Percentiles rank a stretch among this genome's conserved stretches.
Evolutionary conservation across 2,888 invertebrate genomes (phyloP).

Genomic region (Drosophila kokeensis): DNA sequence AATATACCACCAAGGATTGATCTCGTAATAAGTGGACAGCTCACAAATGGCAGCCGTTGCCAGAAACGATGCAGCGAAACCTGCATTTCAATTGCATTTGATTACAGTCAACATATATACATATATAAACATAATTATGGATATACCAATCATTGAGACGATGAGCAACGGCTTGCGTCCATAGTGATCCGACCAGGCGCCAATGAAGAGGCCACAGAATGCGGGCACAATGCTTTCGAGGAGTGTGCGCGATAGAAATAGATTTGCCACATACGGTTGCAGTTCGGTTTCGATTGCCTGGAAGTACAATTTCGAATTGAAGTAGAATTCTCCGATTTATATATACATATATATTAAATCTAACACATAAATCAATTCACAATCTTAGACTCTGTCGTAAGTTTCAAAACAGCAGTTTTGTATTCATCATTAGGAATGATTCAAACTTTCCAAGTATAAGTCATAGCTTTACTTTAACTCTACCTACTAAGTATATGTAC

Average conservation of each 20-base stretch:
- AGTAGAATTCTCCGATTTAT: not conserved
- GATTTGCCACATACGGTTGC: constrained; percentile 88
- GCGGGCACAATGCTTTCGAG: constrained; percentile 89
- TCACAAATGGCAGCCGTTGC: constrained; percentile 79
- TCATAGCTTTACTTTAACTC: not conserved
- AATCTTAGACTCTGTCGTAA: not conserved
- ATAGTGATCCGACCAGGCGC: constrained; percentile 92
- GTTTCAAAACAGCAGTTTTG: not conserved
- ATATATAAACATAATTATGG: not conserved
- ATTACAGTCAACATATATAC: not conserved
- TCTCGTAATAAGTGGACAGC: constrained; percentile 70
- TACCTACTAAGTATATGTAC: not conserved
- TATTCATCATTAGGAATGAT: not conserved
- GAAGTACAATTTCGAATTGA: not conserved
- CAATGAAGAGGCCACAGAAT: constrained; percentile 89
- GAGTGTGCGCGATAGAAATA: constrained; percentile 87
- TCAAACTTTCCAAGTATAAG: not conserved
- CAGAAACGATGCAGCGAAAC: constrained; percentile 80
- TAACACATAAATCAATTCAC: not conserved
- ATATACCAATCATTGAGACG: constrained; percentile 87
- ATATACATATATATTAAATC: too few relatives aligned
- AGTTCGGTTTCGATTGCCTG: constrained; percentile 86
- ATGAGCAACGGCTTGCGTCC: constrained; percentile 90
- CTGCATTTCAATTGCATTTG: constrained; percentile 39
- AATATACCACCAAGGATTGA: constrained; percentile 85